phyloP scores from a whole-genome alignment of 92 coral and sea anemone species.

The Porites rus region DNA sequence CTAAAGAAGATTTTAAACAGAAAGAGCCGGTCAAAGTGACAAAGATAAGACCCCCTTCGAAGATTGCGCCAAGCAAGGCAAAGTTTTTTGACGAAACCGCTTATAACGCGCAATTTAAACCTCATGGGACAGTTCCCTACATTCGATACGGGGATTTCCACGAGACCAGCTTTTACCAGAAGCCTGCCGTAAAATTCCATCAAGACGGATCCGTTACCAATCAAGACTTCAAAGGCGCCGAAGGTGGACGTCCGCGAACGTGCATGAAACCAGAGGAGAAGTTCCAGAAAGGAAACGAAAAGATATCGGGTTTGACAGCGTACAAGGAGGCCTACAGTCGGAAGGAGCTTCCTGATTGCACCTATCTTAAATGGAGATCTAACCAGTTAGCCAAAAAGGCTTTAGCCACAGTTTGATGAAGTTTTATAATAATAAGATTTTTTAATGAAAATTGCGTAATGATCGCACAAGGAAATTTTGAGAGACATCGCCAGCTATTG shows the following conservation, averaged over 20 bases:
- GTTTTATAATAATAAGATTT: too few species aligned
- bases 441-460: neutral
- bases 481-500: too few species aligned
- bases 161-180: conserved; percentile 83
- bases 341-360: conserved; percentile 73
- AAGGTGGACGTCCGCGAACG: conserved; percentile 88
- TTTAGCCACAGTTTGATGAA: conserved; percentile 35
- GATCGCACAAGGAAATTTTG: neutral
- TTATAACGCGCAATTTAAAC: conserved; percentile 87
- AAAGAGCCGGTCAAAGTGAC: conserved; percentile 74
- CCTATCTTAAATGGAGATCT: conserved; percentile 79
- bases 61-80: conserved; percentile 79
- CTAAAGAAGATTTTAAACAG: conserved; percentile 87
- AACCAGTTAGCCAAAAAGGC: conserved; percentile 72
- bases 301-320: conserved; percentile 66
- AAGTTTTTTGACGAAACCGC: conserved; percentile 89
- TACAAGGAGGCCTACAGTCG: conserved; percentile 81
- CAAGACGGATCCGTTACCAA: conserved; percentile 93
- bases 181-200: conserved; percentile 86
- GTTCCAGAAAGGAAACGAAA: conserved; percentile 55
- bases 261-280: conserved; percentile 75
- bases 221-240: conserved; percentile 89
- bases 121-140: conserved; percentile 75
- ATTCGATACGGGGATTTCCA: conserved; percentile 92
- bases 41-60: conserved; percentile 80